A percentile compares a stretch with the other conserved stretches of the same genome.
Conservation (phyloP, 2,113 vertebrate genomes). For the Neolamprologus ventralis region DNA sequence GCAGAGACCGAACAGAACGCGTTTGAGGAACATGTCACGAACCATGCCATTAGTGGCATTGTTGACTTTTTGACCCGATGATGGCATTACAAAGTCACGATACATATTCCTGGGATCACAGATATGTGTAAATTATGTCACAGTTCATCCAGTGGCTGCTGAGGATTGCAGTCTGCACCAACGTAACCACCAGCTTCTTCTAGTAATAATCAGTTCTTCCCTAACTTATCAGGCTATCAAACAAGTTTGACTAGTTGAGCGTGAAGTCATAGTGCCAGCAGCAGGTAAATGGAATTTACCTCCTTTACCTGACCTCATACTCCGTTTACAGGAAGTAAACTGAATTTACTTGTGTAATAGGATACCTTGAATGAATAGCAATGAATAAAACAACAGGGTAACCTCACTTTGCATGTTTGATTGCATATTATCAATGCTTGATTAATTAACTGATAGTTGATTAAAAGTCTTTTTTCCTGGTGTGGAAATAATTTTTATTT, state of each 20-base stretch:
- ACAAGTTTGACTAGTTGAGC: background rate
- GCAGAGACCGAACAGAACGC: accelerated
- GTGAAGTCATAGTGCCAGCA: background rate
- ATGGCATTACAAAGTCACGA: background rate
- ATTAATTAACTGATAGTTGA: background rate
- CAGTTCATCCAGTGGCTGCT: background rate
- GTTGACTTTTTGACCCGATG: background rate
- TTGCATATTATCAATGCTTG: background rate
- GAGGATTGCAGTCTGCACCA: background rate
- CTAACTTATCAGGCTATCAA: background rate
- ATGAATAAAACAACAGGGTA: background rate
- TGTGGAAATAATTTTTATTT: background rate
- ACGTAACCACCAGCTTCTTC: background rate
- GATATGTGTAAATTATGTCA: background rate
- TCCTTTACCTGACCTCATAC: background rate
- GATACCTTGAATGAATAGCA: background rate
- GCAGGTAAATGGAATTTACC: background rate
- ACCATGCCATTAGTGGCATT: background rate
- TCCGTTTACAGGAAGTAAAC: background rate
- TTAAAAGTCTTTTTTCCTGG: background rate
- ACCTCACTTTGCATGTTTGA: background rate
- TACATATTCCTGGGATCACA: background rate
- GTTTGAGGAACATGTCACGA: accelerated
- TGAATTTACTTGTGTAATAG: background rate
- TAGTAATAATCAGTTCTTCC: background rate